phyloP scores from a whole-genome alignment of 2,113 vertebrate genomes.

The Sarotherodon lohbergeri region DNA sequence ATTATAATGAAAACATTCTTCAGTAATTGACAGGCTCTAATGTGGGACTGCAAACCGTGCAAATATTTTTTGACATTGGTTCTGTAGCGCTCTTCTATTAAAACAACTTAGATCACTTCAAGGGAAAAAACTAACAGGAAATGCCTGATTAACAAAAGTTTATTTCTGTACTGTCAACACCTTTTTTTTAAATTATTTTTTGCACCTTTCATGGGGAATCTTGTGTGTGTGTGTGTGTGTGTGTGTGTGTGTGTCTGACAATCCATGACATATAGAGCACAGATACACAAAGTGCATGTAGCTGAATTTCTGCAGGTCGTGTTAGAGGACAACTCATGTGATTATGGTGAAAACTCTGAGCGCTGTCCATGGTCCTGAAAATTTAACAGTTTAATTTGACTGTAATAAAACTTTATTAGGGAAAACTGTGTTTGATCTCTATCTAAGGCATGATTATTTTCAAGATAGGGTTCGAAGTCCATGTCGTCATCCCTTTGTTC shows the following conservation, averaged over 20 bases:
- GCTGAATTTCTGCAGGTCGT: background rate
- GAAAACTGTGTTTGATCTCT: background rate
- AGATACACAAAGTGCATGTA: background rate
- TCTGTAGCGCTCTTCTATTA: accelerated
- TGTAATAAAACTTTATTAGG: background rate
- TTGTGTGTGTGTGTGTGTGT: accelerated
- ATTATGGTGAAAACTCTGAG: background rate
- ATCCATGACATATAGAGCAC: background rate
- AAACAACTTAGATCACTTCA: background rate
- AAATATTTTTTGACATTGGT: background rate
- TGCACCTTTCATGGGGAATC: background rate
- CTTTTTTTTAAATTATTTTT: background rate
- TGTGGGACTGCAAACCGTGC: background rate
- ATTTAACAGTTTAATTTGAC: background rate
- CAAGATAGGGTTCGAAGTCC: background rate
- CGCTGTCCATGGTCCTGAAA: background rate
- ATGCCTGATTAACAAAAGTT: background rate
- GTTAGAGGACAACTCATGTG: background rate
- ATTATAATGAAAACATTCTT: background rate
- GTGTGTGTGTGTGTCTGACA: background rate
- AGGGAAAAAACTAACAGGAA: background rate
- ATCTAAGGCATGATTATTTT: background rate
- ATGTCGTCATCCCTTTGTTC: background rate
- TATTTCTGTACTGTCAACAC: accelerated
- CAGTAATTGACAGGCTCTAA: background rate